Evolutionary conservation across 23 tunicate species (phyloP).

Genomic region (Trididemnum nubilum): DNA sequence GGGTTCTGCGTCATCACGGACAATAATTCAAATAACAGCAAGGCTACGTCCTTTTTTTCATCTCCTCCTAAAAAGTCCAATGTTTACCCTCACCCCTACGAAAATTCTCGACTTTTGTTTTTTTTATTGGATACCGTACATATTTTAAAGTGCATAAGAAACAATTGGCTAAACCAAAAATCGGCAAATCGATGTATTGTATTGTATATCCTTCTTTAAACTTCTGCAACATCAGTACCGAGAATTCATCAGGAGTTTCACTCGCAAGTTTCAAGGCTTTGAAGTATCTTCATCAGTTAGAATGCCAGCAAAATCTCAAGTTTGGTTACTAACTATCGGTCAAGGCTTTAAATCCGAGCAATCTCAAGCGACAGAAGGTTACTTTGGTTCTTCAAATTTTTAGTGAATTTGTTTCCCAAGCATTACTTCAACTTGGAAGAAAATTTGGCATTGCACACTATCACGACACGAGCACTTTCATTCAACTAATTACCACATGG

Average conservation of each 20-base stretch:
- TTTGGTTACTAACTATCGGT: slow-evolving; percentile 10
- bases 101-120: slow-evolving; percentile 11
- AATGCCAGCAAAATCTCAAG: background rate
- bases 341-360: slow-evolving; percentile 17
- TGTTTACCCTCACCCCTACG: slow-evolving; percentile 24
- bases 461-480: slow-evolving; percentile 21
- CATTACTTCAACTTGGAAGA: background rate
- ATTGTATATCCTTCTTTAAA: slow-evolving; percentile 15
- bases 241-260: background rate
- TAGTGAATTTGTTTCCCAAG: slow-evolving; percentile 19
- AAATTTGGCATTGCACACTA: slow-evolving; percentile 4
- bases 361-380: slow-evolving; percentile 25
- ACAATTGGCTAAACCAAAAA: slow-evolving; percentile 33
- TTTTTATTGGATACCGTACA: slow-evolving; percentile 21
- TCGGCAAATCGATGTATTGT: background rate
- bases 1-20: slow-evolving; percentile 13
- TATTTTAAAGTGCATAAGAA: slow-evolving; percentile 28
- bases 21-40: slow-evolving; percentile 14
- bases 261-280: slow-evolving; percentile 8
- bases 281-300: background rate
- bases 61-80: slow-evolving; percentile 18
- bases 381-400: slow-evolving; percentile 17
- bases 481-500: slow-evolving; percentile 20
- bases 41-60: slow-evolving; percentile 24
- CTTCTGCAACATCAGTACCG: slow-evolving; percentile 11